Evolutionary conservation across 2,113 vertebrate species (phyloP).

Genomic region (Eudyptes chrysolophus): DNA sequence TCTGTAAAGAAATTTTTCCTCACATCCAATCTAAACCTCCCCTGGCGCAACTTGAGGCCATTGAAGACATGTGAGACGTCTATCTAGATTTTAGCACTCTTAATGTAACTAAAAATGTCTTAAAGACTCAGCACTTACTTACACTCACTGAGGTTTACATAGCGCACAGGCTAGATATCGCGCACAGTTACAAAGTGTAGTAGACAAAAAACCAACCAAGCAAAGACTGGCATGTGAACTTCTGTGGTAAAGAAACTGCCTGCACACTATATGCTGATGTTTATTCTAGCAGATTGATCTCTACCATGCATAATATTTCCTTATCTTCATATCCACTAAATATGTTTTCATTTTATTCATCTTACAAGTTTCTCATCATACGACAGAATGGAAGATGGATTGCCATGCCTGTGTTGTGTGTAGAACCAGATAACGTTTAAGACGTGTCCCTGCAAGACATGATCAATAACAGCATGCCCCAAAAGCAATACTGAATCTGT

Average conservation of each 20-base stretch:
- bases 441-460: background rate
- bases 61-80: background rate
- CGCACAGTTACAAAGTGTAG: background rate
- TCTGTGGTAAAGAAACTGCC: background rate
- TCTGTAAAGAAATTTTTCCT: too few relatives aligned
- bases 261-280: background rate
- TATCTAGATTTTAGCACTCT: background rate
- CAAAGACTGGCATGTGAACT: background rate
- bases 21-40: too few relatives aligned
- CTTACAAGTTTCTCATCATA: background rate
- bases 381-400: background rate
- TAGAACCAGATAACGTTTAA: background rate
- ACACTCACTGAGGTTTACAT: background rate
- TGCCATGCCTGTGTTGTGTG: background rate
- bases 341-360: background rate
- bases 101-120: background rate
- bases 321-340: background rate
- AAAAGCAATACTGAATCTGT: background rate
- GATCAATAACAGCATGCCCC: background rate
- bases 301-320: background rate
- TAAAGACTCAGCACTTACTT: background rate
- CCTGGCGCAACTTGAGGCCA: too few relatives aligned
- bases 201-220: background rate
- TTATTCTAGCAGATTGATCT: slow-evolving; percentile 12
- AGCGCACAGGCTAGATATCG: background rate